Evolutionary conservation across 2,113 vertebrate species (phyloP), one percentile per base, ranked within the genome.

Genomic region (Ceratotherium simum): DNA sequence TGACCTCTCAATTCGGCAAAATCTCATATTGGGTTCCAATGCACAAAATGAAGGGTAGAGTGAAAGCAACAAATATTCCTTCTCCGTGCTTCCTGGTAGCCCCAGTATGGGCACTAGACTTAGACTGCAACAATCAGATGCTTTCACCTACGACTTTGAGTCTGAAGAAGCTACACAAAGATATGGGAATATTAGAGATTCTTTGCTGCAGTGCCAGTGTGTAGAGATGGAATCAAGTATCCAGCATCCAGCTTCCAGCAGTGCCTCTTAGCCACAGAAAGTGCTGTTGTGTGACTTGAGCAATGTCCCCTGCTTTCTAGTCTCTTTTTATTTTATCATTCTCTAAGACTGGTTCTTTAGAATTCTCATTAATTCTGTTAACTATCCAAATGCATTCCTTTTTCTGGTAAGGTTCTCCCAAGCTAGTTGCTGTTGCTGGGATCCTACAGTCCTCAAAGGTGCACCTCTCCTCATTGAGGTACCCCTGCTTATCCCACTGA

Each of bases 331-430:
- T 62, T 36, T 76, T 56, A 60, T 67, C 7, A 10, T 60, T 69
- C 2, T 62, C 56, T 16, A 67, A 16, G 12, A n/a, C 6, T 17
- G 12, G 8, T 67, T 78, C 62, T 91, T 91, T 36, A 46, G 31
- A 76, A 83, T 46, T 64, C 2, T 10, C 33, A 54, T 86, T 65
- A 51, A 25, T n/a, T 70, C 31, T 76, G 33, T 92, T 90, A 79
- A 17, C 42, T 85, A 51, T 58, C 20, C 18, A 56, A 89, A 83
- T 31, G 8, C 25, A 12, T 21, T 81, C 6, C 1, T 65, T 81
- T 84, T 91, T n/a, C 20, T 96, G 48, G 36, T 67, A 58, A 91
- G 70, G 2, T 86, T 86, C 12, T 82, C 18, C 17, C 93, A 17
- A 58, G 20, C 3, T 70, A 1, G 27, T 51, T 56, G 51, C 10